A percentile compares a stretch with the other conserved stretches of the same genome.
Evolutionary conservation across 2,113 vertebrate genomes (phyloP).

Genomic region (Hippocampus comes): DNA sequence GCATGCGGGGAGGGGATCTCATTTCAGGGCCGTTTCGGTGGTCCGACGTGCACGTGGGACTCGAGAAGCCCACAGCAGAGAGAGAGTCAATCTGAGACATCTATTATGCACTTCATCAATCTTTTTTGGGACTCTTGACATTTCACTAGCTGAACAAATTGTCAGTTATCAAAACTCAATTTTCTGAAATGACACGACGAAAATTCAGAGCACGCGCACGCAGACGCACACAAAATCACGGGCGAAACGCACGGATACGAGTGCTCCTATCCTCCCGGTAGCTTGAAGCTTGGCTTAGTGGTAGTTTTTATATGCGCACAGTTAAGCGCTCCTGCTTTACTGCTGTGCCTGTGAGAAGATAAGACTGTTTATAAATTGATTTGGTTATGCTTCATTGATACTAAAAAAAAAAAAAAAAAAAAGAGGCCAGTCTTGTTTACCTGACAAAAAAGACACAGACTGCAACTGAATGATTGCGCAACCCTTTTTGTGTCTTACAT

Average conservation of each 20-base stretch:
- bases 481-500: background rate
- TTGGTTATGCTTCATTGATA: slow-evolving; percentile 71
- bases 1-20: slow-evolving; percentile 36
- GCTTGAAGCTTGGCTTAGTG: slow-evolving; percentile 46
- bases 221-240: background rate
- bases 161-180: slow-evolving; percentile 81
- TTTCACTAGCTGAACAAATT: slow-evolving; percentile 78
- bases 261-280: slow-evolving; percentile 12
- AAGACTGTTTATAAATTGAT: slow-evolving; percentile 76
- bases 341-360: slow-evolving; percentile 59
- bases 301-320: slow-evolving; percentile 59
- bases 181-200: slow-evolving; percentile 75
- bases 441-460: slow-evolving; percentile 43
- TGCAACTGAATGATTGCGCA: slow-evolving; percentile 9
- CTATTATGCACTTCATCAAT: slow-evolving; percentile 78
- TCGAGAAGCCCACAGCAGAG: slow-evolving; percentile 57
- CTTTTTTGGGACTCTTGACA: slow-evolving; percentile 71
- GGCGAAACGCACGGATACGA: background rate
- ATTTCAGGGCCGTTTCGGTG: slow-evolving; percentile 67
- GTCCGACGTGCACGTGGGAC: slow-evolving; percentile 63
- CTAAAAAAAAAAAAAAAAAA: slow-evolving; percentile 35
- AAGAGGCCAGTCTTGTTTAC: slow-evolving; percentile 68
- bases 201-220: slow-evolving; percentile 42
- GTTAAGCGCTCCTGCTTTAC: slow-evolving; percentile 66
- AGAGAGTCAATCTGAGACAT: slow-evolving; percentile 71